These are phyloP conservation scores for Choristoneura rosaceana DNA, from an alignment of 2,888 invertebrate species.

Conservation along the genomic window DNA sequence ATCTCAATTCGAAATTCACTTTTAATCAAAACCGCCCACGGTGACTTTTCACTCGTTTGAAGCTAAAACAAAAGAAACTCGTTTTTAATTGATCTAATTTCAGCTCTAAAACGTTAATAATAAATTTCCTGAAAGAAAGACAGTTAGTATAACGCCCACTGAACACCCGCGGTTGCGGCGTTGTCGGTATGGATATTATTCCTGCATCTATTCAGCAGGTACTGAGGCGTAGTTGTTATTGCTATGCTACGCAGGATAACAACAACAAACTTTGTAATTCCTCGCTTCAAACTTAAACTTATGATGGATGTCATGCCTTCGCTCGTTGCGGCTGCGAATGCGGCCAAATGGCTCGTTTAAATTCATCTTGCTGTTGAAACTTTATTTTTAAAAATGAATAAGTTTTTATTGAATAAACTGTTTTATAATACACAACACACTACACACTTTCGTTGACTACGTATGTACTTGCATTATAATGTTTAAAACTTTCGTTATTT, in stretches of 20 bases:
- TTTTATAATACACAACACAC: too few relatives aligned
- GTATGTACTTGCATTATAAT: too few relatives aligned
- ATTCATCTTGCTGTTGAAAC: background rate
- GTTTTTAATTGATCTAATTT: background rate
- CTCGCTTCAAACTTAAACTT: conserved; percentile 27
- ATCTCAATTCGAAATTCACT: background rate
- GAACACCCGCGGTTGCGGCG: conserved; percentile 10
- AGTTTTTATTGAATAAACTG: too few relatives aligned
- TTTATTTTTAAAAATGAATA: background rate
- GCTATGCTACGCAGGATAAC: conserved; percentile 21
- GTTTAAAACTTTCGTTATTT: too few relatives aligned
- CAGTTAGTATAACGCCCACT: conserved; percentile 6
- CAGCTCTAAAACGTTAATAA: background rate
- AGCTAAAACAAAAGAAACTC: background rate
- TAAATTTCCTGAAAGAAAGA: background rate
- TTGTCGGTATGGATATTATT: conserved; percentile 16
- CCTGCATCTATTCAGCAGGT: conserved; percentile 13
- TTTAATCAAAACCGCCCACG: background rate
- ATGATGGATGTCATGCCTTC: conserved; percentile 24
- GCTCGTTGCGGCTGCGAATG: conserved; percentile 2
- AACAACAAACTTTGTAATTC: conserved; percentile 31
- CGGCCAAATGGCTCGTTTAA: conserved; percentile 4
- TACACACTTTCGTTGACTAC: too few relatives aligned
- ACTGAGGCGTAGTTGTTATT: conserved; percentile 17
- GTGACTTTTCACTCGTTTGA: background rate